These are phyloP conservation scores for Ommatoiulus sabulosus DNA, from an alignment of 2,888 invertebrate genomes.

Conservation along the genomic window DNA sequence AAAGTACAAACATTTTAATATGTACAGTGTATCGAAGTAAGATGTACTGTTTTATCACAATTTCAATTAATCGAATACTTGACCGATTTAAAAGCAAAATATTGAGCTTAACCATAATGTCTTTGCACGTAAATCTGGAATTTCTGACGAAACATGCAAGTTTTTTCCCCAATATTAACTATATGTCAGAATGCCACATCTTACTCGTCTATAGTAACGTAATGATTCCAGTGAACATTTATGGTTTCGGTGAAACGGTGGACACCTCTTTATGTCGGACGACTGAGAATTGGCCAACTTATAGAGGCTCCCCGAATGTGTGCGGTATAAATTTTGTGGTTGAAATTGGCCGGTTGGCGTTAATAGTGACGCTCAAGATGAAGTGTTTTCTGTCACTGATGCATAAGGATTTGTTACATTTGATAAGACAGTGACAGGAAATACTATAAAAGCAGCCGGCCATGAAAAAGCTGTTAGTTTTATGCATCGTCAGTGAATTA, in stretches of 20 bases:
- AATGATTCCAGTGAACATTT: too few species aligned
- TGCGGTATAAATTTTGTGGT: constrained; percentile 36
- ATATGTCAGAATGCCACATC: too few species aligned
- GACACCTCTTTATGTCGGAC: not conserved
- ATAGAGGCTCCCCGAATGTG: not conserved
- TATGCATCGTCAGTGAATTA: constrained; percentile 55
- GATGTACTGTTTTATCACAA: too few species aligned
- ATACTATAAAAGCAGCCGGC: constrained; percentile 55
- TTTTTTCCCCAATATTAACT: too few species aligned
- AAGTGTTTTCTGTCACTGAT: constrained; percentile 52
- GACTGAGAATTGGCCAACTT: not conserved
- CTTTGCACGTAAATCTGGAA: too few species aligned
- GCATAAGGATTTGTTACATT: constrained; percentile 55
- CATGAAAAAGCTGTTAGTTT: constrained; percentile 58
- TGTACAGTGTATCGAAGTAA: too few species aligned
- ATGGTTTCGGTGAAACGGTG: not conserved
- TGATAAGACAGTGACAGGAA: constrained; percentile 57
- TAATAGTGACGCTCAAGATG: constrained; percentile 53
- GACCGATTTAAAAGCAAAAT: too few species aligned
- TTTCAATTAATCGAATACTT: too few species aligned
- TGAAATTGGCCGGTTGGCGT: constrained; percentile 47
- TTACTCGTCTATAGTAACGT: too few species aligned
- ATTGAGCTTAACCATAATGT: too few species aligned
- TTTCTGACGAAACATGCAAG: too few species aligned
- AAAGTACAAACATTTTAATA: too few species aligned